A percentile compares a stretch with the other conserved stretches of the same genome.
These are phyloP conservation scores for Xestia xanthographa DNA, from an alignment of 2,888 invertebrate genomes.

Conservation along the genomic window DNA sequence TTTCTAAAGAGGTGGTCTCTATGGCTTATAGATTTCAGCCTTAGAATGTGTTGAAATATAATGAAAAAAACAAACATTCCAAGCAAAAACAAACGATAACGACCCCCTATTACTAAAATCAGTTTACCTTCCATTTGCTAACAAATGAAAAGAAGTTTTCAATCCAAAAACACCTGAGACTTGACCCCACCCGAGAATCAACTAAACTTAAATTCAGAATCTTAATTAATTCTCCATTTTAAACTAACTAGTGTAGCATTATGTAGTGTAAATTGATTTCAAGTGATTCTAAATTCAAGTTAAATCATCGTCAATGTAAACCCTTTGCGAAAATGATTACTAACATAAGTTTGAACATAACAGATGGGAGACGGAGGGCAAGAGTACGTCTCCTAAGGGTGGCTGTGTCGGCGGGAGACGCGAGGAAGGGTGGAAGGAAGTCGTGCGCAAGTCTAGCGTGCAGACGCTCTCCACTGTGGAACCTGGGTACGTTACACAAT, in stretches of 20 bases:
- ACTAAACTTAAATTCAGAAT: constrained; percentile 17
- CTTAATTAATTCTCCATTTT: not conserved
- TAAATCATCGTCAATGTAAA: not conserved
- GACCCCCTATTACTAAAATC: not conserved
- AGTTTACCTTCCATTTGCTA: not conserved
- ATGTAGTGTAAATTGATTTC: not conserved
- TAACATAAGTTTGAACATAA: constrained; percentile 35
- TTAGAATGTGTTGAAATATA: constrained; percentile 17
- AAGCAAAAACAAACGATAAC: constrained; percentile 17
- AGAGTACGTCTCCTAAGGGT: constrained; percentile 93
- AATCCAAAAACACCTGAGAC: constrained; percentile 3
- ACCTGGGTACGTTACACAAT: constrained; percentile 80
- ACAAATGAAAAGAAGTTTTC: not conserved
- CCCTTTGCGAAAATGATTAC: constrained; percentile 1
- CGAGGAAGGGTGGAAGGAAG: constrained; percentile 99
- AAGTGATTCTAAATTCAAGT: constrained; percentile 21
- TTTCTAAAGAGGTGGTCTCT: not conserved
- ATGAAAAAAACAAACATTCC: constrained; percentile 28
- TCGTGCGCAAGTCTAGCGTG: constrained; percentile 95
- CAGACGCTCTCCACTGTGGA: constrained; percentile 88
- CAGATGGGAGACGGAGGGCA: constrained; percentile 87
- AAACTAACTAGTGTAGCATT: not conserved
- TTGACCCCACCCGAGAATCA: not conserved
- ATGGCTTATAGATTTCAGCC: constrained; percentile 50
- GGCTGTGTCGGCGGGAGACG: constrained; percentile 91